A percentile compares a stretch with the other conserved stretches of the same genome.
These are phyloP conservation scores for Anser brachyrhynchus DNA, from an alignment of 2,113 vertebrate genomes.

Conservation along the genomic window DNA sequence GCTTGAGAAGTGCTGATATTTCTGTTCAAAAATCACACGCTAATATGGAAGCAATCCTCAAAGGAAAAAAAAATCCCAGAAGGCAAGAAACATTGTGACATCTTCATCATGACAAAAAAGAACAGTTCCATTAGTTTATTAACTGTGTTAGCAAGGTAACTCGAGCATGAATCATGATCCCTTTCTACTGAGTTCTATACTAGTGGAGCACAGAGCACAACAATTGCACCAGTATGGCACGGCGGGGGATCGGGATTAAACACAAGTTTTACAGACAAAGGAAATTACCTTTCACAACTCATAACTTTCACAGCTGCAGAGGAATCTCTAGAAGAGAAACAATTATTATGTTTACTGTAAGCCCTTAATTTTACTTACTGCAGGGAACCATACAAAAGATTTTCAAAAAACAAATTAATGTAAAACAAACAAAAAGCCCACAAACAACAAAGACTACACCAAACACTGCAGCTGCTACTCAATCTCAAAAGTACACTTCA, in stretches of 20 bases:
- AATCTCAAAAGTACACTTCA: not conserved
- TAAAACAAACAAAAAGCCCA: not conserved
- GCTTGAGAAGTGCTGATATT: not conserved
- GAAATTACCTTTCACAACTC: conserved; percentile 23
- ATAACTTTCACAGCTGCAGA: not conserved
- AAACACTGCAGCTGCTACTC: not conserved
- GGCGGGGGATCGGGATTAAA: not conserved
- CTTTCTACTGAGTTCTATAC: not conserved
- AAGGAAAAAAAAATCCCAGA: not conserved
- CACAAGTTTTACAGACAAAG: not conserved
- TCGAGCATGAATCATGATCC: not conserved
- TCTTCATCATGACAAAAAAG: not conserved
- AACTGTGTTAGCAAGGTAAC: not conserved
- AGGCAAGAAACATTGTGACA: not conserved
- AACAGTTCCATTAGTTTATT: not conserved
- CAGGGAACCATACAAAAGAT: not conserved
- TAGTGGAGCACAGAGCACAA: not conserved
- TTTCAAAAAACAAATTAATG: not conserved
- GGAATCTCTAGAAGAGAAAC: conserved; percentile 24
- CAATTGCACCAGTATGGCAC: not conserved
- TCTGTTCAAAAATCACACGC: not conserved
- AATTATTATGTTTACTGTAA: not conserved
- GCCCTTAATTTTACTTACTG: not conserved
- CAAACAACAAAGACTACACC: not conserved
- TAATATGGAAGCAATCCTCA: not conserved